Evolutionary conservation across 1,140 invertebrate species (phyloP).

Genomic region (Polypedilum vanderplanki): DNA sequence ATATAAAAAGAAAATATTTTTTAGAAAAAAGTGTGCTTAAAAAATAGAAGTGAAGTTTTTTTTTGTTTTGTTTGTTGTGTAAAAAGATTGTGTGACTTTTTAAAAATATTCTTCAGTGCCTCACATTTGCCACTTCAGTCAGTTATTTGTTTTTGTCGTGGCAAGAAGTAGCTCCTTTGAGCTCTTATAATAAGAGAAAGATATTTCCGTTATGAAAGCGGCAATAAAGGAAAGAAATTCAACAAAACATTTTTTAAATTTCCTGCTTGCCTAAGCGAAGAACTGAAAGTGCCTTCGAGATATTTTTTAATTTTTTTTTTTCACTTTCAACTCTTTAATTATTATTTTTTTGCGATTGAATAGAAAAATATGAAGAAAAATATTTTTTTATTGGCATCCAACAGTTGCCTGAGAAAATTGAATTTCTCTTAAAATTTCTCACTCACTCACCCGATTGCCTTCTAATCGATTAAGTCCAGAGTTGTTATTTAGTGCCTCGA

Average conservation of each 20-base stretch:
- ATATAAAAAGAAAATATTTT: neutral
- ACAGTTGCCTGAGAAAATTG: constrained; percentile 21
- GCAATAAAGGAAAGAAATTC: neutral
- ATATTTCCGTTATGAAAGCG: neutral
- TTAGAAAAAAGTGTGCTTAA: neutral
- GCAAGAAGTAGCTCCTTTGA: constrained; percentile 22
- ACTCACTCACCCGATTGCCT: constrained; percentile 13
- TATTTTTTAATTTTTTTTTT: constrained; percentile 1
- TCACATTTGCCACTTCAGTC: neutral
- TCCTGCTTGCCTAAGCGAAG: neutral
- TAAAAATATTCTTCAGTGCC: neutral
- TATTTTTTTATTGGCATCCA: constrained; percentile 24
- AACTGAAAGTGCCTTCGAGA: constrained; percentile 1
- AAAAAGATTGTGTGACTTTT: too few species aligned
- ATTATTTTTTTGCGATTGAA: neutral
- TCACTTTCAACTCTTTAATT: neutral
- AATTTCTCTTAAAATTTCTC: neutral
- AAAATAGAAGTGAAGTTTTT: constrained; percentile 5
- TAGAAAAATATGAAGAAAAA: neutral
- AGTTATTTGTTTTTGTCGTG: constrained; percentile 26
- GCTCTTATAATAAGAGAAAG: neutral
- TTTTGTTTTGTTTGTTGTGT: neutral
- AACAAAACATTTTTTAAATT: neutral
- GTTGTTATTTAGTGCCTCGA: constrained; percentile 23
- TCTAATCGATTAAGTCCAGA: constrained; percentile 15